A percentile compares a stretch with the other conserved stretches of the same genome.
Conservation (phyloP, 2,113 vertebrate genomes). For the Ursus arctos region DNA sequence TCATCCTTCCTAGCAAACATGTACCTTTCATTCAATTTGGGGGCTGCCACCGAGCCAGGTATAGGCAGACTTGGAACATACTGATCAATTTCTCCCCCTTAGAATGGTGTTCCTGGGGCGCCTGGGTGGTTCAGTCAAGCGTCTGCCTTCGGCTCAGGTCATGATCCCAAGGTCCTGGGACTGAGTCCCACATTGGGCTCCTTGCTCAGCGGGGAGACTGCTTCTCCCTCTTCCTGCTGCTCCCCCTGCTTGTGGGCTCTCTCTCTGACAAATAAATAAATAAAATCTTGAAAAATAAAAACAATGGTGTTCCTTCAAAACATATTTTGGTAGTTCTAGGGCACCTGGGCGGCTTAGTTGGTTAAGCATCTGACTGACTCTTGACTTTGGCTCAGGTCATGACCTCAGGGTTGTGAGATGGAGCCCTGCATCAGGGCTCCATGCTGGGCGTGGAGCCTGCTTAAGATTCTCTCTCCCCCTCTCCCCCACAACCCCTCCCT, state of each 20-base stretch:
- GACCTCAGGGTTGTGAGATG: too few species aligned
- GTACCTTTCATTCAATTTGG: background rate
- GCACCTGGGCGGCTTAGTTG: too few species aligned
- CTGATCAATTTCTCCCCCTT: background rate
- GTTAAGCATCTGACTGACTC: too few species aligned
- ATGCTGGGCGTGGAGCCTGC: background rate
- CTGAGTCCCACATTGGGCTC: background rate
- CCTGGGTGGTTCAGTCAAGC: background rate
- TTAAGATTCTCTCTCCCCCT: background rate
- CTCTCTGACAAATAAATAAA: too few species aligned
- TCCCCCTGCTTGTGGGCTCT: too few species aligned
- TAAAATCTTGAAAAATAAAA: background rate
- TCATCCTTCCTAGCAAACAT: background rate
- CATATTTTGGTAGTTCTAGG: too few species aligned
- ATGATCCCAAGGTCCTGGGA: background rate
- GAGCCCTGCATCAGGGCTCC: background rate
- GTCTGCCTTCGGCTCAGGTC: background rate
- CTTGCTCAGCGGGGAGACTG: too few species aligned
- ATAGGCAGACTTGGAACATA: constrained; percentile 5
- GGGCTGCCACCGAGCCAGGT: background rate
- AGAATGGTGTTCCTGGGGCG: background rate
- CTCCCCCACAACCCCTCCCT: background rate
- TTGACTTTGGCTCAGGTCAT: too few species aligned
- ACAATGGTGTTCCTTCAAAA: background rate
- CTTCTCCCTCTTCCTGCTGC: background rate